phyloP scores from a whole-genome alignment of 2,797 vertebrate genomes.

The Siniperca undulata region DNA sequence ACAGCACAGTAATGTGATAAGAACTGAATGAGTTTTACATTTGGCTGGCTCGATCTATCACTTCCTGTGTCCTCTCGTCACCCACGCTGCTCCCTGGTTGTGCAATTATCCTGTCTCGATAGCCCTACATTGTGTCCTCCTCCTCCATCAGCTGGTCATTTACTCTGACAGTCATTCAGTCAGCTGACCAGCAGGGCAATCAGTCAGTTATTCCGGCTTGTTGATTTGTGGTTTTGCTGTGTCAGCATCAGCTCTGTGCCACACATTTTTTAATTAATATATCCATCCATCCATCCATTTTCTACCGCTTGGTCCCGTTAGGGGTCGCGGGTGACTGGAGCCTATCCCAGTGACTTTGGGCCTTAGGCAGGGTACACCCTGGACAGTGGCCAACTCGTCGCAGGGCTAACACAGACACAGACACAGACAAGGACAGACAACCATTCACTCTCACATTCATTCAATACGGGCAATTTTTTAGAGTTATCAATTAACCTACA shows the following conservation, averaged over 20 bases:
- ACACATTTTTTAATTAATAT: neutral
- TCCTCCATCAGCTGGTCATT: slow-evolving; percentile 49
- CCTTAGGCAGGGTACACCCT: too few species aligned
- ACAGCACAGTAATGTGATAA: slow-evolving; percentile 29
- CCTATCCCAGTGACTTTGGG: too few species aligned
- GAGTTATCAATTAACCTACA: too few species aligned
- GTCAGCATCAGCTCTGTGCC: slow-evolving; percentile 6
- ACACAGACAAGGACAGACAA: too few species aligned
- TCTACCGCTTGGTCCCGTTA: too few species aligned
- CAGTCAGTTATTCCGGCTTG: neutral
- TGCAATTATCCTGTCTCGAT: slow-evolving; percentile 58
- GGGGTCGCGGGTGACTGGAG: too few species aligned
- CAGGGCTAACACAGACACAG: too few species aligned
- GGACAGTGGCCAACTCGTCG: too few species aligned
- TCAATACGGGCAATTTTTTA: too few species aligned
- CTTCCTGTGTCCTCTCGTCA: slow-evolving; percentile 52
- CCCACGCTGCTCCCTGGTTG: slow-evolving; percentile 42
- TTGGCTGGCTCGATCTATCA: slow-evolving; percentile 43
- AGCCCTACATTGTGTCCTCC: slow-evolving; percentile 36
- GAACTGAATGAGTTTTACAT: slow-evolving; percentile 54
- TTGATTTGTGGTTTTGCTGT: slow-evolving; percentile 13
- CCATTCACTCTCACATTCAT: too few species aligned
- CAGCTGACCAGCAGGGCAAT: slow-evolving; percentile 17
- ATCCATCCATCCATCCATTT: too few species aligned
- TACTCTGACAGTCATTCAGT: slow-evolving; percentile 34